A percentile compares a stretch with the other conserved stretches of the same genome.
These are phyloP conservation scores for Syngnathus acus DNA, from an alignment of 2,797 vertebrate species.

Conservation along the genomic window DNA sequence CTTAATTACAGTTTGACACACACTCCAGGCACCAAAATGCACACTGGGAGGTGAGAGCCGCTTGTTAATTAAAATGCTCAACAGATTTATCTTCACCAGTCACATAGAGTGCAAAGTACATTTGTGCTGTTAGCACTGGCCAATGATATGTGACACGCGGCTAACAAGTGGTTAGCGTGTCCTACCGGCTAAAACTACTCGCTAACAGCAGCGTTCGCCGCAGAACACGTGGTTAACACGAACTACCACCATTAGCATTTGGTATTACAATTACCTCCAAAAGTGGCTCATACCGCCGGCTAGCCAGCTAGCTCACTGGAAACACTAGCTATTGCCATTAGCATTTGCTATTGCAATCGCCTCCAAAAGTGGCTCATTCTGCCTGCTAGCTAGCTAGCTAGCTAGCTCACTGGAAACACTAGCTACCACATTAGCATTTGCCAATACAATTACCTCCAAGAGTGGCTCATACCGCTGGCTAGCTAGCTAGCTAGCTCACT, in stretches of 20 bases:
- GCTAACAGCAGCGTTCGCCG: no score
- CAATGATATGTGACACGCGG: neutral
- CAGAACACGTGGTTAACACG: no score
- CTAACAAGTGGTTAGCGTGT: neutral
- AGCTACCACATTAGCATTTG: neutral
- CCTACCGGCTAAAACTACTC: no score
- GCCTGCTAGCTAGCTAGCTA: neutral
- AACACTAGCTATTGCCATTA: neutral
- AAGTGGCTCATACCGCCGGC: no score
- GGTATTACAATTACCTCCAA: no score
- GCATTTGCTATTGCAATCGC: neutral
- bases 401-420: no score
- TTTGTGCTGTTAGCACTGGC: neutral
- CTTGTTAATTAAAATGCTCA: conserved; percentile 28
- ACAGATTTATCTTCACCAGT: neutral
- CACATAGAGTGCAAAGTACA: neutral
- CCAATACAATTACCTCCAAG: no score
- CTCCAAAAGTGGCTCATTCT: neutral
- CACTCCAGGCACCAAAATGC: conserved; percentile 46
- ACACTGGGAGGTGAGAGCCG: conserved; percentile 53
- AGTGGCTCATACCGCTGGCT: neutral
- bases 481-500: no score
- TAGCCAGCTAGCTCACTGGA: no score
- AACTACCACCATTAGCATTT: neutral
- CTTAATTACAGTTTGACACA: conserved; percentile 5